These are phyloP conservation scores for Acanthosepion pharaonis DNA, from an alignment of 2,888 invertebrate species.

Conservation along the genomic window DNA sequence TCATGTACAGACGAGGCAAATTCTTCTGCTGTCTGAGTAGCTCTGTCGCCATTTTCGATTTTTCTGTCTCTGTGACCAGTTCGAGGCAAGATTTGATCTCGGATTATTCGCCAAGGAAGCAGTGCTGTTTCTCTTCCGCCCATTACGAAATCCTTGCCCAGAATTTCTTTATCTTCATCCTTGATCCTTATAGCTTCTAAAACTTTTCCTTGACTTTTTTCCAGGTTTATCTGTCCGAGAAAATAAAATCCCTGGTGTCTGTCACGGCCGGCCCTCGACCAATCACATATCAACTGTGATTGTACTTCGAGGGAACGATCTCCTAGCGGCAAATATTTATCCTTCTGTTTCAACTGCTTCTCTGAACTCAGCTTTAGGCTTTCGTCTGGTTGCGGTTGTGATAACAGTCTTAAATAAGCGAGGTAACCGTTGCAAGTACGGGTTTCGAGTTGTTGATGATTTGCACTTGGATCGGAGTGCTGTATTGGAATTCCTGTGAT, in stretches of 20 bases:
- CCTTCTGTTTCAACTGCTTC: background rate
- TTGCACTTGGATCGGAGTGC: background rate
- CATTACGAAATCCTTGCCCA: background rate
- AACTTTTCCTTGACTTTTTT: background rate
- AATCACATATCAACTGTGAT: slow-evolving; percentile 7
- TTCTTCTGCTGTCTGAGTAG: background rate
- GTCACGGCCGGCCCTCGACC: background rate
- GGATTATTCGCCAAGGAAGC: background rate
- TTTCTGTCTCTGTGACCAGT: background rate
- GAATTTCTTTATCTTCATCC: background rate
- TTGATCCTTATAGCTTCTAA: background rate
- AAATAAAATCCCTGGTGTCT: background rate
- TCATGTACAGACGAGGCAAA: background rate
- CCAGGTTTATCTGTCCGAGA: background rate
- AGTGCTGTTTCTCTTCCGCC: background rate
- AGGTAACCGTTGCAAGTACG: background rate
- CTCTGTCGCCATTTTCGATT: background rate
- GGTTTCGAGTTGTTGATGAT: background rate
- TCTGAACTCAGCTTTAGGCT: background rate
- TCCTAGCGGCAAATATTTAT: background rate
- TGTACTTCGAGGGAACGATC: background rate
- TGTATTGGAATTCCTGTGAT: background rate
- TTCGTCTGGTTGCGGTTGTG: background rate
- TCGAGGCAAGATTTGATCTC: background rate
- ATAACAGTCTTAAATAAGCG: background rate